phyloP scores from a whole-genome alignment of 2,888 invertebrate species.

The Ganaspis brasiliensis region DNA sequence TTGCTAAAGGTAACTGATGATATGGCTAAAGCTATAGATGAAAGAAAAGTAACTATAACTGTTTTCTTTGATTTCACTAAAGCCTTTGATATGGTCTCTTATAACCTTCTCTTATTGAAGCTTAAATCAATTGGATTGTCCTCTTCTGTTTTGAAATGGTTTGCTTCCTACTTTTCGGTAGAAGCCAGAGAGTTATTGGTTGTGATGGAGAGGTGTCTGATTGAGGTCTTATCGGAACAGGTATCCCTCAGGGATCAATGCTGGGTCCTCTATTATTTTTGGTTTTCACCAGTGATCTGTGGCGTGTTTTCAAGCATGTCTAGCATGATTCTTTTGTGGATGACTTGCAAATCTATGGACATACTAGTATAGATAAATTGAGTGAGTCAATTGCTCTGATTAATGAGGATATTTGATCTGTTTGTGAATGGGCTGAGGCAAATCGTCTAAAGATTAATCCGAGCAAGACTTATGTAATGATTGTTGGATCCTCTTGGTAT shows the following conservation, averaged over 20 bases:
- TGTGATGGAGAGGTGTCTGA: background rate
- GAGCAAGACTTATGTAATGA: background rate
- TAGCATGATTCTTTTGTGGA: background rate
- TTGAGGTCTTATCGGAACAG: background rate
- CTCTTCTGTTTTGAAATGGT: background rate
- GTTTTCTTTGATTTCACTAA: too few relatives aligned
- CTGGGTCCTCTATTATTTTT: background rate
- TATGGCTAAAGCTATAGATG: too few relatives aligned
- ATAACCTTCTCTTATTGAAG: background rate
- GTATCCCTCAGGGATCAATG: background rate
- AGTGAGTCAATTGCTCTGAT: background rate
- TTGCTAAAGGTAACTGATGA: too few relatives aligned
- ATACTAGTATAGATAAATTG: background rate
- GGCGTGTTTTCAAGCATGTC: background rate
- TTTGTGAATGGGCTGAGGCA: background rate
- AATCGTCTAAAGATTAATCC: background rate
- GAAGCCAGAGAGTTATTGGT: background rate
- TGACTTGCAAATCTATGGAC: background rate
- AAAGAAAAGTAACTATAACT: too few relatives aligned
- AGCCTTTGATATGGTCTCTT: background rate
- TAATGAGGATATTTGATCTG: background rate
- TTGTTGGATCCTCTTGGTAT: background rate
- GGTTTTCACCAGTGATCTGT: background rate
- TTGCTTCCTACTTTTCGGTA: background rate
- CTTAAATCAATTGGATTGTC: background rate